Evolutionary conservation across 2,888 invertebrate species (phyloP).

Genomic region (Eupithecia insigniata): DNA sequence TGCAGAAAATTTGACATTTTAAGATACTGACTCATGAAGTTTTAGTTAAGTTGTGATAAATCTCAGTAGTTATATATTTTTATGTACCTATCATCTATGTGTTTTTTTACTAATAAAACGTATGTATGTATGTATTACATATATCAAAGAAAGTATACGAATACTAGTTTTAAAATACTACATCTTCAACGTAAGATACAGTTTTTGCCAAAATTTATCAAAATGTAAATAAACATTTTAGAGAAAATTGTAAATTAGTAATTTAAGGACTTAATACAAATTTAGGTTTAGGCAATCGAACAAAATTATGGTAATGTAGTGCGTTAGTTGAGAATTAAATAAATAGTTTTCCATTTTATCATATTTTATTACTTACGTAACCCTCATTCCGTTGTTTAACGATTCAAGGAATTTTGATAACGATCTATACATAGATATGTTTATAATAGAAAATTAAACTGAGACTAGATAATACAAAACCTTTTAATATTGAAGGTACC

Average conservation of each 20-base stretch:
- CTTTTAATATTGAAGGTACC: not conserved
- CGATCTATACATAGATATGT: not conserved
- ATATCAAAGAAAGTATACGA: slow-evolving; percentile 46
- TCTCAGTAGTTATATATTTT: slow-evolving; percentile 7
- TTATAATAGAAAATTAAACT: not conserved
- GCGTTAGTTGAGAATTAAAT: slow-evolving; percentile 60
- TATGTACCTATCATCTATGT: slow-evolving; percentile 12
- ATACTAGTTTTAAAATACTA: slow-evolving; percentile 24
- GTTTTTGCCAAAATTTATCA: slow-evolving; percentile 22
- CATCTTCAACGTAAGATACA: slow-evolving; percentile 14
- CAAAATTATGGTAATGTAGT: slow-evolving; percentile 47
- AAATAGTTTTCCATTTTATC: slow-evolving; percentile 68
- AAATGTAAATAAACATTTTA: slow-evolving; percentile 23
- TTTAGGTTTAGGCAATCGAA: slow-evolving; percentile 33
- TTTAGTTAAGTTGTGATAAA: not conserved
- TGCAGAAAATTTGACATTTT: not conserved
- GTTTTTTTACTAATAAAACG: slow-evolving; percentile 26
- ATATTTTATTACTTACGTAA: slow-evolving; percentile 33
- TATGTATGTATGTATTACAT: slow-evolving; percentile 15
- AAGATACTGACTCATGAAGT: not conserved
- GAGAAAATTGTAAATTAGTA: slow-evolving; percentile 43
- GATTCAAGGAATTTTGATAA: not conserved
- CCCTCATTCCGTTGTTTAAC: not conserved
- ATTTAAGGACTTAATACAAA: slow-evolving; percentile 35
- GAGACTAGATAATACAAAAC: not conserved